Base-by-base conservation (phyloP, 2,888 invertebrate genomes). In the Drymonia ruficornis region DNA sequence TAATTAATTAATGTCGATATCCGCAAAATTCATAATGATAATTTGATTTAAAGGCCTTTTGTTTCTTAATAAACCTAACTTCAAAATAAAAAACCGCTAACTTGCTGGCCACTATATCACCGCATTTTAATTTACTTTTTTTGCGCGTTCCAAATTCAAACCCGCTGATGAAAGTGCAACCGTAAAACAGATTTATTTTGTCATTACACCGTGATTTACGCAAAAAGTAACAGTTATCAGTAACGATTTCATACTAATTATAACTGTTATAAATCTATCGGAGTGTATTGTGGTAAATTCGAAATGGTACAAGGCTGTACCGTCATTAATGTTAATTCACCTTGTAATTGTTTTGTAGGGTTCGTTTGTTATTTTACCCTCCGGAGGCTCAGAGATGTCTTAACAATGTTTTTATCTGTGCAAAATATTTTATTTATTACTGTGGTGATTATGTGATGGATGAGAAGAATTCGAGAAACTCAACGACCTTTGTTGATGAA, bases 251-350 rank as follows among this genome's bases (percentile, higher is more conserved):
- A 55, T 50, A 59, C 53, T 67, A 72, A 72, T 71, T 70, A 72
- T 62, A 61, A 50, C 54, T 49, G 57, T 59, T 59, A 61, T 72
- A 70, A 72, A 72, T 72, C 70, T 64, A 63, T 67, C 53, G 57
- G 49, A 18, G 45, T 45, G 56, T 49, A 55, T 57, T 58, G 53
- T 56, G 19, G 52, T 29, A 68, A 61, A 61, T 58, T 61, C 64
- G 55, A 83, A 78, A 79, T 76, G 66, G 83, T 76, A 64, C 84
- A 80, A 80, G 84, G 84, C 61, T 66, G 63, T 46, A 52, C 63
- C 69, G 59, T 59, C 71, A 80, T 79, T 72, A 72, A 76, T 78
- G 74, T 63, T 56, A 70, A 78, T 75, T 80, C 60, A 73, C 82
- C 74, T 81, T 76, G 79, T 68, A 59, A 79, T 76, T 80, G 78